Percentiles rank a stretch among this genome's conserved stretches.
These are phyloP conservation scores for Bimastos eiseni DNA, from an alignment of 2,888 invertebrate species.

Conservation along the genomic window DNA sequence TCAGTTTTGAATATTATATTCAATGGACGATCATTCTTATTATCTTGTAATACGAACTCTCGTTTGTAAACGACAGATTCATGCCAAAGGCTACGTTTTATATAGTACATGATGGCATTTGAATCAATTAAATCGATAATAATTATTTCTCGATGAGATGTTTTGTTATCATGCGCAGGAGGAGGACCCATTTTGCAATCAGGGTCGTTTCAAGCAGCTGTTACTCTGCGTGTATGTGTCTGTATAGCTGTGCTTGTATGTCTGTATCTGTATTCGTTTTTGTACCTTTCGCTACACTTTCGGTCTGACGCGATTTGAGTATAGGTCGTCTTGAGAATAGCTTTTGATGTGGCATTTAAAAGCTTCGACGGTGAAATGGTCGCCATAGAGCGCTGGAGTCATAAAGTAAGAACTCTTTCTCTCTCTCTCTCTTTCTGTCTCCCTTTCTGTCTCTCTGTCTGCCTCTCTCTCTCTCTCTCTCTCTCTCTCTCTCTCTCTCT, in stretches of 20 bases:
- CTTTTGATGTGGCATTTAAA: constrained; percentile 13
- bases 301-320: background rate
- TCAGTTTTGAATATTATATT: background rate
- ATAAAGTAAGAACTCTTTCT: background rate
- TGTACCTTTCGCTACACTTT: background rate
- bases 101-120: background rate
- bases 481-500: background rate
- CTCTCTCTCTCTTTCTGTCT: background rate
- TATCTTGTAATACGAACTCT: background rate
- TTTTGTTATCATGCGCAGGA: background rate
- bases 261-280: background rate
- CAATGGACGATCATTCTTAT: background rate
- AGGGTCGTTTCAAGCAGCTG: background rate
- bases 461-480: background rate
- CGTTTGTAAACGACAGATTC: background rate
- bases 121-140: background rate
- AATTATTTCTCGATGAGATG: background rate
- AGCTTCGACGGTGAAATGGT: background rate
- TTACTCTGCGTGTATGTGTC: background rate
- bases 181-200: background rate
- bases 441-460: background rate
- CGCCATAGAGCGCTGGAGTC: background rate
- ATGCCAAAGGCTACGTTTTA: background rate
- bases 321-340: background rate
- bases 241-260: background rate